These are phyloP conservation scores for Eupsilia transversa DNA, from an alignment of 2,888 invertebrate species.

Conservation along the genomic window DNA sequence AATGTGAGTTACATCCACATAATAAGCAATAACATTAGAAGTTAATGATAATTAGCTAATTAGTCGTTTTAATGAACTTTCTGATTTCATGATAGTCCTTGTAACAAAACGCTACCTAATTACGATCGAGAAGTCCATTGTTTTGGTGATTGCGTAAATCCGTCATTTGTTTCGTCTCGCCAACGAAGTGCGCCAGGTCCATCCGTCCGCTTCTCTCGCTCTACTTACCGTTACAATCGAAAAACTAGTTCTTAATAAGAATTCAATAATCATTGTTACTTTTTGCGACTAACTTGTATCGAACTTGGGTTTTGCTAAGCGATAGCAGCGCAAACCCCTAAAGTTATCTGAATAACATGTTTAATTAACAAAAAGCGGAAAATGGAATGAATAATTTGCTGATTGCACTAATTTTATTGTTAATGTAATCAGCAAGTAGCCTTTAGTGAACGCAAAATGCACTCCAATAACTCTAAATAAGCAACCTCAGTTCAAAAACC, in stretches of 20 bases:
- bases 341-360: constrained; percentile 6
- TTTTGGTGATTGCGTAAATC: constrained; percentile 73
- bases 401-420: constrained; percentile 4
- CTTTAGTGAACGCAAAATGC: constrained; percentile 13
- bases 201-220: constrained; percentile 66
- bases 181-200: constrained; percentile 44
- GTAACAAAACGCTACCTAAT: constrained; percentile 65
- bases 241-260: constrained; percentile 51
- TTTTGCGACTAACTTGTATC: background rate
- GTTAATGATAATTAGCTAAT: constrained; percentile 39
- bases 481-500: constrained; percentile 13
- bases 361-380: constrained; percentile 8
- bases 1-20: constrained; percentile 20
- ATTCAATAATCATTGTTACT: constrained; percentile 8
- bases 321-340: constrained; percentile 1
- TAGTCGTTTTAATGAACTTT: constrained; percentile 63
- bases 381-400: constrained; percentile 3
- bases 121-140: constrained; percentile 71
- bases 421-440: background rate
- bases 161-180: constrained; percentile 71
- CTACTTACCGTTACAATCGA: constrained; percentile 62
- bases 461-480: constrained; percentile 13
- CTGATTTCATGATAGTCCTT: constrained; percentile 66
- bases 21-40: constrained; percentile 22
- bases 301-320: background rate